These are phyloP conservation scores for Tachina grossa DNA, from an alignment of 2,888 invertebrate genomes.

Conservation along the genomic window DNA sequence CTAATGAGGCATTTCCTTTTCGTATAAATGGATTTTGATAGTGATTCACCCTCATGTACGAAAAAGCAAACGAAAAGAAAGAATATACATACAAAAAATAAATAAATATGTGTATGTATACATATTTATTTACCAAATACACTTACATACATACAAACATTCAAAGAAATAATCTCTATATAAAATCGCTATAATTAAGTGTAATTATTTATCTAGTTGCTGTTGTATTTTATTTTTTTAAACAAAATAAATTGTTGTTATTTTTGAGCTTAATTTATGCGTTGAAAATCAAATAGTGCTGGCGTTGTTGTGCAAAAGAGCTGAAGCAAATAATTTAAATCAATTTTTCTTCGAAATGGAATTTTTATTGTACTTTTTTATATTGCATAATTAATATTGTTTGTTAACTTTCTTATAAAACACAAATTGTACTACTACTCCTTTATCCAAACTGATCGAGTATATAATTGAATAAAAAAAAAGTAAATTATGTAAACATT, in stretches of 20 bases:
- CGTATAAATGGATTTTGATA: constrained; percentile 44
- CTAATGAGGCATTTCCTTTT: constrained; percentile 72
- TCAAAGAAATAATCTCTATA: constrained; percentile 60
- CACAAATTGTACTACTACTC: no score
- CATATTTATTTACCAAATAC: neutral
- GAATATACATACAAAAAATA: constrained; percentile 32
- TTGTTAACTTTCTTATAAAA: constrained; percentile 44
- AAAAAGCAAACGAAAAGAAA: constrained; percentile 8
- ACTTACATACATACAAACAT: constrained; percentile 13
- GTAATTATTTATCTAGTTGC: constrained; percentile 70
- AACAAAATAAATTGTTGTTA: constrained; percentile 39
- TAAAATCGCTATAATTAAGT: constrained; percentile 73
- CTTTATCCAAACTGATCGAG: neutral
- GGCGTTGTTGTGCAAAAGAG: constrained; percentile 40
- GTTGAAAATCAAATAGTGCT: constrained; percentile 35
- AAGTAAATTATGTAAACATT: constrained; percentile 19
- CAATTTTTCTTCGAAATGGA: constrained; percentile 57
- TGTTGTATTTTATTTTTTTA: constrained; percentile 38
- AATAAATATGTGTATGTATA: neutral
- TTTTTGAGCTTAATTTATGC: constrained; percentile 49
- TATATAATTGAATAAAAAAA: neutral
- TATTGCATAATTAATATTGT: constrained; percentile 55
- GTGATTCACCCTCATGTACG: constrained; percentile 64
- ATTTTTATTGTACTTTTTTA: constrained; percentile 16
- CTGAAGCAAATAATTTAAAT: constrained; percentile 66